phyloP scores from a whole-genome alignment of 2,797 vertebrate species.

The Pteronotus mesoamericanus region DNA sequence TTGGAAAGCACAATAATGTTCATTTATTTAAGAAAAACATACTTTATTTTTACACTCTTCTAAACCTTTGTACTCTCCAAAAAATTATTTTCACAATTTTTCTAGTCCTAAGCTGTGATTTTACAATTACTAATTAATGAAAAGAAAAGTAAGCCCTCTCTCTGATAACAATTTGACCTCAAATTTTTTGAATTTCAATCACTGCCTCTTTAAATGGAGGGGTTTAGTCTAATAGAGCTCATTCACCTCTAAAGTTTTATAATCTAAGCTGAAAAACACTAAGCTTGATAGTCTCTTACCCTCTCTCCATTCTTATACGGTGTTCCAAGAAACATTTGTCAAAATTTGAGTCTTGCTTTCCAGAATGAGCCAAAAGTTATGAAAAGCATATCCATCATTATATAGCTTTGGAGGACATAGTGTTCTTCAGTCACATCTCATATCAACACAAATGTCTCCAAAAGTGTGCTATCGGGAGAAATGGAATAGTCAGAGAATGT shows the following conservation, averaged over 20 bases:
- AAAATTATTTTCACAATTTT: background rate
- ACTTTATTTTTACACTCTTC: background rate
- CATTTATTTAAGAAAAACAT: background rate
- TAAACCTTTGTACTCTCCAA: background rate
- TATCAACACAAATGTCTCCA: background rate
- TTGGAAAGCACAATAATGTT: background rate
- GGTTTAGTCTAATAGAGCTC: accelerated
- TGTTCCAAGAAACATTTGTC: constrained; percentile 11
- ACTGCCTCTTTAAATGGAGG: background rate
- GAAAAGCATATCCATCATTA: background rate
- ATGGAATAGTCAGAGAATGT: background rate
- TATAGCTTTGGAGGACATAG: background rate
- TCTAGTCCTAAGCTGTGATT: background rate
- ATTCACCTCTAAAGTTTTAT: background rate
- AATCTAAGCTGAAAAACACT: background rate
- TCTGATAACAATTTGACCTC: background rate
- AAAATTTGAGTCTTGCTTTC: constrained; percentile 25
- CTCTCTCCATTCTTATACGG: background rate
- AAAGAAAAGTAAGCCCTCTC: background rate
- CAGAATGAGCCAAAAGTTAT: background rate
- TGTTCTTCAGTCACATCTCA: background rate
- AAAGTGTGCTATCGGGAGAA: background rate
- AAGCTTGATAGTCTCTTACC: background rate
- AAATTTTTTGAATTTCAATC: background rate
- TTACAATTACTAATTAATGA: background rate